Base-by-base conservation (phyloP, 2,888 invertebrate species). In the Thelaira solivaga region DNA sequence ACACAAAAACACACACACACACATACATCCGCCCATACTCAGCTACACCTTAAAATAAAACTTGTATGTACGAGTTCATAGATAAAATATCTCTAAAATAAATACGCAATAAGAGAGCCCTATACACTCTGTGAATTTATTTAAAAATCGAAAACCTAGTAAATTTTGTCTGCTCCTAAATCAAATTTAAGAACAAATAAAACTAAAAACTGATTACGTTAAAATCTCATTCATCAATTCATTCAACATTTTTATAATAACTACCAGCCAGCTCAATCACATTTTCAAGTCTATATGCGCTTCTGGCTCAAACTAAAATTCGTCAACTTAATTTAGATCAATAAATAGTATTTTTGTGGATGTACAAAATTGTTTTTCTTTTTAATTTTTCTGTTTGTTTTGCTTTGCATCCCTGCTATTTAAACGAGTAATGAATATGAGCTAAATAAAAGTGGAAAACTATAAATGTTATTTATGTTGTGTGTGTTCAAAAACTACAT, bases 181-280 rank as follows among this genome's bases (percentile, higher is more conserved):
- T 41, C 59, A 51, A 13, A 59, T 47, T 57, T 45, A 6, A 49
- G 8, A 39, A 18, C 39, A 22, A 26, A 55, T 34, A 57, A 26
- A 13, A 47, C 16, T 18, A 26, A 53, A 72, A 72, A 72, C 20
- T 26, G 7, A 55, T 72, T 45, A 51, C 51, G 67, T 45, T 67
- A 74, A 74, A 74, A 67, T 36, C 74, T 26, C 59, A 61, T 74
- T 74, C 45, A 67, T 67, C 61, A 67, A n/a, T 67, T 59, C 59
- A 59, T n/a, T n/a, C n/a, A n/a, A n/a, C n/a, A 43, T 67, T 57
- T 26, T 11, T 24, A 10, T 26, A 72, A 61, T 67, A 59, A 74
- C 74, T 59, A 51, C 51, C 51, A 65, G 20, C 51, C 51, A 65
- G 20, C 16, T 22, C 39, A 59, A 74, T 65, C 64, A 67, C 45